Evolutionary conservation across 2,888 invertebrate species (phyloP).

Genomic region (Lottia gigantea): DNA sequence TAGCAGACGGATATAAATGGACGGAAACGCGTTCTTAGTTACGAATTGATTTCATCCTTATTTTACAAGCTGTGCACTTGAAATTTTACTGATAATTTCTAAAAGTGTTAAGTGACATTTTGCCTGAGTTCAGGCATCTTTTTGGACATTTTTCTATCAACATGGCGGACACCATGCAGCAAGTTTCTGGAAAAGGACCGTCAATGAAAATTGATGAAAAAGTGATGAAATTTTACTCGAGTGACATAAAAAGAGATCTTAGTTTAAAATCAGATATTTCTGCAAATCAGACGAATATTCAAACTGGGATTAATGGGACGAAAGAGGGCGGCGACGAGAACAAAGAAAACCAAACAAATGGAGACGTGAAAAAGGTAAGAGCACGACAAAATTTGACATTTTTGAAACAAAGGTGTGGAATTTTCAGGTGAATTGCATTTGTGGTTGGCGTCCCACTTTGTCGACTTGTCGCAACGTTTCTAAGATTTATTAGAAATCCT

Average conservation of each 20-base stretch:
- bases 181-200: constrained; percentile 7
- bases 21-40: constrained; percentile 7
- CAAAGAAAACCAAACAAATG: constrained; percentile 30
- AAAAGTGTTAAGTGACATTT: not conserved
- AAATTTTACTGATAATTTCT: not conserved
- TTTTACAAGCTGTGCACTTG: not conserved
- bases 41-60: not conserved
- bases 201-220: constrained; percentile 8
- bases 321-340: constrained; percentile 27
- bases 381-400: constrained; percentile 1
- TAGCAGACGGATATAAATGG: not conserved
- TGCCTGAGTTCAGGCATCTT: not conserved
- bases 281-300: not conserved
- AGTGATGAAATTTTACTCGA: not conserved
- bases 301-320: constrained; percentile 19
- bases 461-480: too few species aligned
- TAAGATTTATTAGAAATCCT: too few species aligned
- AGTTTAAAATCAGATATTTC: not conserved
- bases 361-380: constrained; percentile 26
- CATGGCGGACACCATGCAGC: constrained; percentile 1
- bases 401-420: not conserved
- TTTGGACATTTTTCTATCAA: not conserved
- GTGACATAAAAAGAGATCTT: not conserved
- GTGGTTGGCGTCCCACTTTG: too few species aligned
- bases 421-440: not conserved